Conservation (phyloP, 2,797 vertebrate species). For the Neosilurus mollespiculum region DNA sequence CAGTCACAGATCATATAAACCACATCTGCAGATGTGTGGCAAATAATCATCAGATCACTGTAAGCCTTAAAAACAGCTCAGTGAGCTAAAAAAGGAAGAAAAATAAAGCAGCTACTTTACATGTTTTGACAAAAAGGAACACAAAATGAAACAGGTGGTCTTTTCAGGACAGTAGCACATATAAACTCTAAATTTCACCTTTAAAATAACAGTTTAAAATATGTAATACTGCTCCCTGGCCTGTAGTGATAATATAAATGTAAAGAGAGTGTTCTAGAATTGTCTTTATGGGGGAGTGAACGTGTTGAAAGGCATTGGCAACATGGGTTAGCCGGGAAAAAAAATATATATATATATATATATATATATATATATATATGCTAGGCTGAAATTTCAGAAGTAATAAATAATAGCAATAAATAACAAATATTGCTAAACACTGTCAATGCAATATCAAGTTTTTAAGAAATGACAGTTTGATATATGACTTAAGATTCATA, state of each 20-base stretch:
- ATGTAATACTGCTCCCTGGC: neutral
- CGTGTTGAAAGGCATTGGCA: neutral
- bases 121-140: neutral
- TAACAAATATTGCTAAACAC: neutral
- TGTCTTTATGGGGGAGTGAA: neutral
- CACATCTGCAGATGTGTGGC: neutral
- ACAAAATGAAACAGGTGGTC: neutral
- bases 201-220: neutral
- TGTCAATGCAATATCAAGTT: neutral
- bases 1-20: neutral
- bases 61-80: neutral
- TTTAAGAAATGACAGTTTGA: neutral
- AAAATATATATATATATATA: too few species aligned
- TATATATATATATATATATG: neutral
- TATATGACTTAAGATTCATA: neutral
- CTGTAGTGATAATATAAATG: neutral
- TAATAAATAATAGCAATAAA: conserved; percentile 2
- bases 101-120: neutral
- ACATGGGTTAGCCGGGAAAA: too few species aligned
- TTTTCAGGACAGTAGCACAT: neutral
- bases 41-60: neutral
- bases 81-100: neutral
- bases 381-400: neutral
- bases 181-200: neutral
- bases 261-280: neutral